Base-by-base conservation (phyloP, 1,140 invertebrate species). In the Bombus soroeensis region DNA sequence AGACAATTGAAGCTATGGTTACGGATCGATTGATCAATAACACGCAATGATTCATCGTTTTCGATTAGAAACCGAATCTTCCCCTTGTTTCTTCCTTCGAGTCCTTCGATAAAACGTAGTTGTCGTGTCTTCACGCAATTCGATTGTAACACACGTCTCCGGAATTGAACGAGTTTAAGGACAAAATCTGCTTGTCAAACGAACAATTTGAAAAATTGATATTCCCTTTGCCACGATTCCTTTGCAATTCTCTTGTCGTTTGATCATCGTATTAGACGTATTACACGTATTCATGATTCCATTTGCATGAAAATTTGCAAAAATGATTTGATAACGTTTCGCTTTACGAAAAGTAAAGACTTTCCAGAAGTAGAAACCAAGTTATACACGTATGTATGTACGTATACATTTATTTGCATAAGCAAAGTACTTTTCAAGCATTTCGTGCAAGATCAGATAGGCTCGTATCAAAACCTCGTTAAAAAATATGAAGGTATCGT, bases 1-100 rank as follows among this genome's bases (percentile, higher is more conserved):
- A 79, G 32, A 79, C 47, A 47, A 85, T 68, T 74, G 71, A 81
- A 85, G 79, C 84, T 85, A 85, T 85, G 84, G 84, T 85, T 85
- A 85, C 62, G 47, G 76, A 83, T 89, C 81, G 82, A 88, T 91
- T 91, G 64, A 87, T 91, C 88, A 74, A 91, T 88, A 91, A 79
- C 66, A 66, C 32, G 68, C 34, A 73, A 90, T 76, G 81, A 91
- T 90, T 83, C 59, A 75, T 64, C n/a, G 37, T 37, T 25, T 72
- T 37, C 41, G 41, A 79, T 84, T 71, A 15, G 22, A n/a, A 25
- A 66, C 3, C 41, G 39, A 78, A 83, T 47, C 37, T n/a, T 15
- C 28, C 3, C 5, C 9, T 34, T 28, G 0, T 43, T n/a, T 28
- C 18, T 12, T 57, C 22, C n/a, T 57, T 22, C 15, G 12, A 15